phyloP scores from a whole-genome alignment of 2,888 invertebrate genomes.

The Caenorhabditis auriculariae region DNA sequence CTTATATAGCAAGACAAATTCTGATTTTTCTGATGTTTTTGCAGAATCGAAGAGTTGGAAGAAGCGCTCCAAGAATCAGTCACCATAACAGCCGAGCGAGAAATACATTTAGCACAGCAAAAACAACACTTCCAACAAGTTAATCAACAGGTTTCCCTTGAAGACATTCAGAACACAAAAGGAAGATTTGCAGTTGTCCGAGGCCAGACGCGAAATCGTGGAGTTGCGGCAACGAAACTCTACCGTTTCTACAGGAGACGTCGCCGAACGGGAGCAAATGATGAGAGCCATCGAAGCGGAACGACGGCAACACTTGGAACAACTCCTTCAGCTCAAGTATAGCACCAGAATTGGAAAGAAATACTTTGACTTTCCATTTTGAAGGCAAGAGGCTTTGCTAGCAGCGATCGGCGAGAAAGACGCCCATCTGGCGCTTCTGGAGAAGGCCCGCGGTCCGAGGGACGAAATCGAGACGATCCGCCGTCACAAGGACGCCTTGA shows the following conservation, averaged over 20 bases:
- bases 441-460: constrained; percentile 65
- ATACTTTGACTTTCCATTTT: constrained; percentile 32
- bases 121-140: constrained; percentile 65
- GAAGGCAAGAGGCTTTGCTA: constrained; percentile 83
- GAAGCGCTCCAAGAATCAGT: constrained; percentile 81
- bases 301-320: constrained; percentile 74
- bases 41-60: constrained; percentile 77
- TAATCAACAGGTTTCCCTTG: constrained; percentile 24
- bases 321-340: constrained; percentile 80
- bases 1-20: background rate
- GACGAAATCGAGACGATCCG: constrained; percentile 47
- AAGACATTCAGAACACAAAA: background rate
- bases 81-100: constrained; percentile 68
- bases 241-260: background rate
- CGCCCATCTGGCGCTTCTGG: constrained; percentile 80
- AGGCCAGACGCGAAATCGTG: background rate
- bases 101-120: constrained; percentile 67
- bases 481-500: constrained; percentile 45
- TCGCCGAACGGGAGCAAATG: constrained; percentile 72
- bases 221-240: background rate
- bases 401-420: constrained; percentile 84
- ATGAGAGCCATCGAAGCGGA: constrained; percentile 72
- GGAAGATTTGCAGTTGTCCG: background rate
- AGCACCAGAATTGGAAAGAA: background rate
- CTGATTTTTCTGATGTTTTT: background rate